Evolutionary conservation across 2,797 vertebrate species (phyloP), one percentile per base, ranked within the genome.

Genomic region (Siniperca undulata): DNA sequence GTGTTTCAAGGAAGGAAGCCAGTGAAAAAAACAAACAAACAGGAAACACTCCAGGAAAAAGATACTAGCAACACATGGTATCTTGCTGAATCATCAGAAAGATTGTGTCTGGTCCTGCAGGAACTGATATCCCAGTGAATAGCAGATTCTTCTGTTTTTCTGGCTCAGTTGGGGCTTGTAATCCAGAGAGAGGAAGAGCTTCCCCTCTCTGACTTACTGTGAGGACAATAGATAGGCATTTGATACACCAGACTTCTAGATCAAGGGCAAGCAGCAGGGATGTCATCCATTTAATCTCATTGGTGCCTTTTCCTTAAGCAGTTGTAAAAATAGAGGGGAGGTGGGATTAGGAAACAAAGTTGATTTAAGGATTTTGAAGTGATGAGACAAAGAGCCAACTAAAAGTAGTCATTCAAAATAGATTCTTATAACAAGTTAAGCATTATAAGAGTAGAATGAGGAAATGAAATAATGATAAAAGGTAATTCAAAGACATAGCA

Each of bases 331-430:
- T 80, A 89, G 83, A 71, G 55, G n/a, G 22, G 62, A 75, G 74
- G 40, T 19, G 14, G 82, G 93, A 95, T 94, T 93, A 89, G 81
- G 70, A 88, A 82, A 83, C 81, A 86, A 90, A 82, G 84, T 88
- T 94, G 72, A 93, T 94, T 91, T 90, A 94, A 88, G 87, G 93
- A 93, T 91, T 93, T 84, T 77, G 24, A 78, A 74, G 40, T 59
- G 77, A 67, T 2, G 0, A 83, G 50, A 77, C 67, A 68, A 75
- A 83, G 13, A 40, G n/a, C 14, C 24, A 80, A 61, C 20, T 2
- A 27, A 27, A 27, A 27, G 27, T 27, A 27, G 27, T 27, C 27
- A 27, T 27, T 27, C 27, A 27, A 27, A 27, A 27, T 27, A 27
- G 27, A 2, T 27, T 27, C 27, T 27, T 27, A 27, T 27, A 27